phyloP scores from a whole-genome alignment of 2,797 vertebrate species.

The Cirrhinus molitorella region DNA sequence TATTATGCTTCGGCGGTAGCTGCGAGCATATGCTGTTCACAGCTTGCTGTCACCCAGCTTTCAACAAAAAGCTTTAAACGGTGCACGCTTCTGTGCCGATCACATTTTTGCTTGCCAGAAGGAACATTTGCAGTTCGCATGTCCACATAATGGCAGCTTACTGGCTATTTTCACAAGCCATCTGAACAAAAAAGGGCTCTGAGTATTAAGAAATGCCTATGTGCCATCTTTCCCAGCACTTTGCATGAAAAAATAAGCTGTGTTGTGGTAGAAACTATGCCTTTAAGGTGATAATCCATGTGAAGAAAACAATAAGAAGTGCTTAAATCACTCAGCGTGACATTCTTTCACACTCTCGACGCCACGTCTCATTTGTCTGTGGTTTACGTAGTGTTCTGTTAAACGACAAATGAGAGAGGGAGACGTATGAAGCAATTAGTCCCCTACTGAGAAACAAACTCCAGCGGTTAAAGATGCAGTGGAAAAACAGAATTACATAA shows the following conservation, averaged over 20 bases:
- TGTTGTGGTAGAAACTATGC: slow-evolving; percentile 25
- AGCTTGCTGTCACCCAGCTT: slow-evolving; percentile 56
- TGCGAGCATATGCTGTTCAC: slow-evolving; percentile 53
- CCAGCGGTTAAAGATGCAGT: slow-evolving; percentile 47
- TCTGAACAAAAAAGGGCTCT: slow-evolving; percentile 20
- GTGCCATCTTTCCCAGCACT: slow-evolving; percentile 31
- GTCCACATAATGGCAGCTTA: slow-evolving; percentile 29
- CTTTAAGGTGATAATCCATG: slow-evolving; percentile 40
- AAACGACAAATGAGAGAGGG: slow-evolving; percentile 47
- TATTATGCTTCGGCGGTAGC: slow-evolving; percentile 60
- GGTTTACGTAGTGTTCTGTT: slow-evolving; percentile 46
- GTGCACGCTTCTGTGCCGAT: slow-evolving; percentile 24
- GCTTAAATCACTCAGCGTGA: slow-evolving; percentile 40
- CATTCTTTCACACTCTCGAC: slow-evolving; percentile 48
- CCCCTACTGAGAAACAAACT: slow-evolving; percentile 54
- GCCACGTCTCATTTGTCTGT: slow-evolving; percentile 52
- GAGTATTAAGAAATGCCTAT: slow-evolving; percentile 23
- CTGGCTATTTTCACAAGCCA: slow-evolving; percentile 35
- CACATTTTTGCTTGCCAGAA: slow-evolving; percentile 41
- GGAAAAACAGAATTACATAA: slow-evolving; percentile 39
- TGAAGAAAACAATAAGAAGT: slow-evolving; percentile 27
- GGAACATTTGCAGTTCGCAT: slow-evolving; percentile 21
- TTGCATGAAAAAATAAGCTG: slow-evolving; percentile 14
- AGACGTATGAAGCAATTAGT: slow-evolving; percentile 48
- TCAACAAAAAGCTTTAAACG: slow-evolving; percentile 50